These are phyloP conservation scores for Jaculus jaculus DNA, from an alignment of 2,113 vertebrate species.

Conservation along the genomic window DNA sequence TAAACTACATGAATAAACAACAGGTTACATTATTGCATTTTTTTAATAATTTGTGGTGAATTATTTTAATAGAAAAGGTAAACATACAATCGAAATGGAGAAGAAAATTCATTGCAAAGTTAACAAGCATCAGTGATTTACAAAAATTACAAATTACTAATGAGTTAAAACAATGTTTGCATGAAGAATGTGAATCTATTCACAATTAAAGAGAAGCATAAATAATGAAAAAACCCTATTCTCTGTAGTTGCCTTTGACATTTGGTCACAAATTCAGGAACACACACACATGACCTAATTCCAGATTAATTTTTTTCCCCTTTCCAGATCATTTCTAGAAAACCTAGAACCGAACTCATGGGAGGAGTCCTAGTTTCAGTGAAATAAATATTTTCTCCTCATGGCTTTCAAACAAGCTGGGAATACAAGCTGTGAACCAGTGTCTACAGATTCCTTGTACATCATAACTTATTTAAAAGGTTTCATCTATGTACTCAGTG, in stretches of 20 bases:
- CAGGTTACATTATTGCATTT: background rate
- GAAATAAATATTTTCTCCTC: background rate
- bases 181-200: conserved; percentile 34
- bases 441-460: background rate
- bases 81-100: background rate
- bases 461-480: background rate
- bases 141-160: conserved; percentile 16
- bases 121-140: background rate
- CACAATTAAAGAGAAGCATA: background rate
- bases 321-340: background rate
- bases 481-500: background rate
- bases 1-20: conserved; percentile 24
- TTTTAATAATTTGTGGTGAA: background rate
- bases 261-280: background rate
- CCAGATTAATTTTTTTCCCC: background rate
- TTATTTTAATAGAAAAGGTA: conserved; percentile 32
- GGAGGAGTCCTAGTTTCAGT: background rate
- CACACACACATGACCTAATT: background rate
- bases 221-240: background rate
- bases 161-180: conserved; percentile 19
- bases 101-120: background rate
- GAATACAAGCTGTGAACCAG: background rate
- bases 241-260: background rate
- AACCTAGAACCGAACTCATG: background rate
- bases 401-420: background rate